phyloP scores from a whole-genome alignment of 1,140 invertebrate genomes.

The Bathynomus jamesi region DNA sequence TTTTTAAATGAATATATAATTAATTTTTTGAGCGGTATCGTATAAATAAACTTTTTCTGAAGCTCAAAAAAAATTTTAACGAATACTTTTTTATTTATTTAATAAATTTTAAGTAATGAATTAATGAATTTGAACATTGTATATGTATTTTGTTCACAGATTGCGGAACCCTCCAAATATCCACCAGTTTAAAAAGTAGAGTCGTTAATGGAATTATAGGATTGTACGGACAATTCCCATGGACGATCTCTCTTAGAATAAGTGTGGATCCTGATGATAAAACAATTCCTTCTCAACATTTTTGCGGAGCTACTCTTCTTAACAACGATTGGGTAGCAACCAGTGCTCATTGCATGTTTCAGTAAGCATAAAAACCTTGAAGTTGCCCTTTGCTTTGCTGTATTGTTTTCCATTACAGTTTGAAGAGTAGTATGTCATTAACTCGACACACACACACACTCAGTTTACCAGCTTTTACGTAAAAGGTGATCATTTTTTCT shows the following conservation, averaged over 20 bases:
- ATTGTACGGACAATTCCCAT: neutral
- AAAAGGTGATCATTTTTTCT: no score
- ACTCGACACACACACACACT: neutral
- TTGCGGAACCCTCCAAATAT: neutral
- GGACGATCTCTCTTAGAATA: neutral
- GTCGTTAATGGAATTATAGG: neutral
- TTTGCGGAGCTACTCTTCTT: conserved; percentile 12
- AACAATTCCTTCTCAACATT: conserved; percentile 13
- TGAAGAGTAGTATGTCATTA: neutral
- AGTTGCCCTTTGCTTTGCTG: no score
- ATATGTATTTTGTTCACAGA: neutral
- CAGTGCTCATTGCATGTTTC: conserved; percentile 18
- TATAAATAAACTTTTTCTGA: no score
- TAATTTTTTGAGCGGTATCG: no score
- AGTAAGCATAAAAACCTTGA: neutral
- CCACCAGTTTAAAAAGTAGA: neutral
- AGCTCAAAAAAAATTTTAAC: no score
- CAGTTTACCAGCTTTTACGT: neutral
- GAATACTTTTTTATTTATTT: no score
- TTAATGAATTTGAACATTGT: no score
- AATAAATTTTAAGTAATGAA: no score
- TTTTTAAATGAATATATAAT: no score
- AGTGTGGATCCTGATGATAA: neutral
- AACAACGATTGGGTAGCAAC: conserved; percentile 4
- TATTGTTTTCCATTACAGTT: no score